A percentile compares a stretch with the other conserved stretches of the same genome.
Conservation (phyloP, 2,888 invertebrate genomes). For the Beris morrisii region DNA sequence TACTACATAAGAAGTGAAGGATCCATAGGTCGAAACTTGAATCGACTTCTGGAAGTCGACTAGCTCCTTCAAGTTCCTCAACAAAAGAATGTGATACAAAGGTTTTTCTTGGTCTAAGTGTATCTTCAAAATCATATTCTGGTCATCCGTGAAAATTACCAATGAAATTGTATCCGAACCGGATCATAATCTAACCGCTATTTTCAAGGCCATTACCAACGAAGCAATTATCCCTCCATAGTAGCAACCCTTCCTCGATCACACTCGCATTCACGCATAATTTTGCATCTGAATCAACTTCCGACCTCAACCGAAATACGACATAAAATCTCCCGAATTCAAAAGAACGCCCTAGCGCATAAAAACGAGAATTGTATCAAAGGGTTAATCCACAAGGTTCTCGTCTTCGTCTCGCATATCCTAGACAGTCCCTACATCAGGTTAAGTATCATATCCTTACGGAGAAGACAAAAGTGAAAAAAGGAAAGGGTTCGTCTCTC, state of each 20-base stretch:
- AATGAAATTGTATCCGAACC: slow-evolving; percentile 21
- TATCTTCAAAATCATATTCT: too few species aligned
- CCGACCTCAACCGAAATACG: slow-evolving; percentile 9
- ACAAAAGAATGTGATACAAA: too few species aligned
- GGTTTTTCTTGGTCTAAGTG: too few species aligned
- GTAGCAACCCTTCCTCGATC: background rate
- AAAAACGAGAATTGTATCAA: slow-evolving; percentile 10
- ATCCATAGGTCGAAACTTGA: too few species aligned
- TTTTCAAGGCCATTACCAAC: slow-evolving; percentile 28
- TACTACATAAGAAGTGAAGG: too few species aligned
- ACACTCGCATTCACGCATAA: slow-evolving; percentile 13
- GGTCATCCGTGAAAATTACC: background rate
- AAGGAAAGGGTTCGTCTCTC: too few species aligned
- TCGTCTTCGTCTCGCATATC: slow-evolving; percentile 15
- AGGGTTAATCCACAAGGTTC: slow-evolving; percentile 4
- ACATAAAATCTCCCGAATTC: background rate
- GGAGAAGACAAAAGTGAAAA: too few species aligned
- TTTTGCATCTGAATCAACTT: slow-evolving; percentile 25
- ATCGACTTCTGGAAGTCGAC: too few species aligned
- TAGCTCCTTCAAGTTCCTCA: too few species aligned
- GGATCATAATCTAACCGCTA: slow-evolving; percentile 21
- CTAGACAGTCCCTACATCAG: slow-evolving; percentile 12
- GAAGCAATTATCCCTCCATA: slow-evolving; percentile 7
- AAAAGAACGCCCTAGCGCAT: background rate
- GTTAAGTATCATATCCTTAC: slow-evolving; percentile 18